Conservation (phyloP, 2,797 vertebrate species). For the Gallirallus australis region DNA sequence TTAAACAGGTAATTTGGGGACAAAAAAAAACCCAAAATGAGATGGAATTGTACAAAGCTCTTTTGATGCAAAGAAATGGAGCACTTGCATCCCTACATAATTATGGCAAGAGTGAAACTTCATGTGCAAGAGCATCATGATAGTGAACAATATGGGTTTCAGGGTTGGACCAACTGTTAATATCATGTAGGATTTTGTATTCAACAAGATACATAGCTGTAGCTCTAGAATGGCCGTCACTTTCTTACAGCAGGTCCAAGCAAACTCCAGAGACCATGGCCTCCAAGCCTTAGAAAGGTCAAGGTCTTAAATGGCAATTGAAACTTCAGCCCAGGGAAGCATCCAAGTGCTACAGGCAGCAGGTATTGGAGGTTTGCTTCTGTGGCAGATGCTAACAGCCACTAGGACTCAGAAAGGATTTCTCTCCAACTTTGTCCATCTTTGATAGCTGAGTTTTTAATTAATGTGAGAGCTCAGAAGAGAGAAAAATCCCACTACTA, state of each 20-base stretch:
- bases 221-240: background rate
- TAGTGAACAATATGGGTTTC: background rate
- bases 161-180: background rate
- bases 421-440: background rate
- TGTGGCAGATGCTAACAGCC: background rate
- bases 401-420: background rate
- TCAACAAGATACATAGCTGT: background rate
- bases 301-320: background rate
- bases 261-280: background rate
- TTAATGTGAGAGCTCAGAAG: background rate
- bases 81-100: rapidly evolving
- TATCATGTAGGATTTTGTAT: background rate
- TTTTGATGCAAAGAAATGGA: background rate
- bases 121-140: rapidly evolving
- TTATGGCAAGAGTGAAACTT: background rate
- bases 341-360: background rate
- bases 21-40: background rate
- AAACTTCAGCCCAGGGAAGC: background rate
- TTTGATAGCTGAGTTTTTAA: background rate
- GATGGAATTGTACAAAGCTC: background rate
- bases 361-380: background rate
- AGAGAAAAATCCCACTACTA: background rate
- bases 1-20: background rate
- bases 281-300: background rate
- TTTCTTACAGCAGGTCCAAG: background rate